Base-by-base conservation (phyloP, 2,888 invertebrate species). In the Molorchus minor region DNA sequence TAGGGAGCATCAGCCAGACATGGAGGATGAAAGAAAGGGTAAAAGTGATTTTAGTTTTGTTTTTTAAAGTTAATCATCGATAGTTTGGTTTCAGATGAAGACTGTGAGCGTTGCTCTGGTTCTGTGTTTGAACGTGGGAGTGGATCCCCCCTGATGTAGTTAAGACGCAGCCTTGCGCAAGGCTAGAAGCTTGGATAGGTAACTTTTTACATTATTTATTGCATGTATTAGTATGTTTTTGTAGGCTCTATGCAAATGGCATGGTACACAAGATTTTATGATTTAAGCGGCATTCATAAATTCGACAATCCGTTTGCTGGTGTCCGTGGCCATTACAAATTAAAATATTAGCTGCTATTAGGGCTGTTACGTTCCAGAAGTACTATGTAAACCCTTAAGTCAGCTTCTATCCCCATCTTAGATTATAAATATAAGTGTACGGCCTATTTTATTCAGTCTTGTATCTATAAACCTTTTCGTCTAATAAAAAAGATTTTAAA, bases 41-140 rank as follows among this genome's bases (percentile, higher is more conserved):
- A 79, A 77, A 81, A 77, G 33, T 29, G 16, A 36, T 29, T 36
- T 15, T 10, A 15, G 1, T 40, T 13, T 15, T 13, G 25, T 19
- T 1, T 41, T n/a, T 40, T 12, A 7, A 4, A 13, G 19, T 13
- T 1, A 30, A 25, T n/a, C 36, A 29, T 46, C 12, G 7, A 15
- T 45, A 13, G 8, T 36, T 51, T 15, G 7, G 5, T 84, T 82
- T 19, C 81, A 96, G 91, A 98, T 98, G 94, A 98, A 98, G 84
- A 99, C 99, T 1, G 98, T 98, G 59, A 98, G 98, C 81, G 98
- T 99, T 57, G 98, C 98, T 0, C 83, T 99, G 62, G 98, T 99
- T 20, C 83, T 99, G 40, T 99, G 99, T 81, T 85, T 99, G 35
- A 99, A 99, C 82, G 94, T 99, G 55, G 98, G 98, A n/a, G 98